Evolutionary conservation across 2,888 invertebrate genomes (phyloP).

Genomic region (Tachina lurida): DNA sequence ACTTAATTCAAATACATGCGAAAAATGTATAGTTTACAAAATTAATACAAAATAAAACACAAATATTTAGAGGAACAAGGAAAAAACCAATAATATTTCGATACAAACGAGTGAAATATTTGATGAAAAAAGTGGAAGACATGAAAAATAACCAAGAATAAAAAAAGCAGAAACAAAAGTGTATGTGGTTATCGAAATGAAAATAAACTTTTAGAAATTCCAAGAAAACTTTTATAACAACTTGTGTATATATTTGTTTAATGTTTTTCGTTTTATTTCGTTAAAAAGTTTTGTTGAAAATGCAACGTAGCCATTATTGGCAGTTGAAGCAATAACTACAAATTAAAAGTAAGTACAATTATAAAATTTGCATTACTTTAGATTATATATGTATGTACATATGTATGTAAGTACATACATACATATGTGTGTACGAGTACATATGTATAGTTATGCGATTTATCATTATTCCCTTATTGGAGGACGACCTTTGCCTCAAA

Average conservation of each 20-base stretch:
- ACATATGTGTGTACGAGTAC: not conserved
- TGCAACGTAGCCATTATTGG: slow-evolving; percentile 51
- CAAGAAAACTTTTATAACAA: slow-evolving; percentile 48
- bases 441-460: slow-evolving; percentile 35
- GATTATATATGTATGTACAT: not conserved
- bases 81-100: slow-evolving; percentile 40
- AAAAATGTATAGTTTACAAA: slow-evolving; percentile 1
- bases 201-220: slow-evolving; percentile 60
- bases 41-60: not conserved
- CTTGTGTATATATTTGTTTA: slow-evolving; percentile 37
- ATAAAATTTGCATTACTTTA: slow-evolving; percentile 14
- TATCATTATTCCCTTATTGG: slow-evolving; percentile 30
- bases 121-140: slow-evolving; percentile 52
- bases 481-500: slow-evolving; percentile 57
- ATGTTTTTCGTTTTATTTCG: slow-evolving; percentile 12
- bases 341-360: slow-evolving; percentile 31
- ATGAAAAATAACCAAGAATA: slow-evolving; percentile 24
- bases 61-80: not conserved
- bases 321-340: not conserved
- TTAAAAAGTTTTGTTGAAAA: slow-evolving; percentile 21
- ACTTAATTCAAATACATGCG: not conserved
- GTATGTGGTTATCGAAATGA: slow-evolving; percentile 41
- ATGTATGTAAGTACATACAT: not conserved
- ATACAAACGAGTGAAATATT: slow-evolving; percentile 19
- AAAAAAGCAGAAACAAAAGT: slow-evolving; percentile 15